Conservation (phyloP, 2,113 vertebrate genomes). For the Eudyptes chrysolophus region DNA sequence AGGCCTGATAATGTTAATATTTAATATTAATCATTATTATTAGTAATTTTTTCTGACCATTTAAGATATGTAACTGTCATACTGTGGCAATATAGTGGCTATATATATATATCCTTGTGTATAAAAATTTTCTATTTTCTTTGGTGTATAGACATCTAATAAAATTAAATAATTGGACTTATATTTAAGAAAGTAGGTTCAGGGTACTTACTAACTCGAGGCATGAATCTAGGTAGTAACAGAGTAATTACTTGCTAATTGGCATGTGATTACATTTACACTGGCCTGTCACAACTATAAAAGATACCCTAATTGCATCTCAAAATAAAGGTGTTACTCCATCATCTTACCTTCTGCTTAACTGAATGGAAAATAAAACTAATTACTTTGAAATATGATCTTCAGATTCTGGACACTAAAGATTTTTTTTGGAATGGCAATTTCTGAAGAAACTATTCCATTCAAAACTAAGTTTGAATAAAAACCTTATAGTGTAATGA, state of each 20-base stretch:
- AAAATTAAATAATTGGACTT: slow-evolving; percentile 24
- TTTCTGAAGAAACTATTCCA: not conserved
- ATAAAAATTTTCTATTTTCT: not conserved
- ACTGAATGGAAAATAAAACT: slow-evolving; percentile 13
- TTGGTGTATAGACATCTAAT: not conserved
- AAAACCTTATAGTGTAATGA: not conserved
- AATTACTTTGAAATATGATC: slow-evolving; percentile 1
- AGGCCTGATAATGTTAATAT: not conserved
- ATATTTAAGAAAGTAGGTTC: slow-evolving; percentile 22
- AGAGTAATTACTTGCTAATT: slow-evolving; percentile 71
- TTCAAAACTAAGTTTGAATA: not conserved
- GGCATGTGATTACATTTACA: slow-evolving; percentile 67
- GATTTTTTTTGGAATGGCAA: not conserved
- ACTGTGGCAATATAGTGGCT: not conserved
- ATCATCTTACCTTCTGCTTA: not conserved
- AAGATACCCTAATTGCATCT: slow-evolving; percentile 43
- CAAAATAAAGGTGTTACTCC: slow-evolving; percentile 9
- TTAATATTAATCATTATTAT: not conserved
- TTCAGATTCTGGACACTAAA: not conserved
- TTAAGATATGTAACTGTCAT: not conserved
- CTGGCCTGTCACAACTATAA: slow-evolving; percentile 60
- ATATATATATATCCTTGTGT: not conserved
- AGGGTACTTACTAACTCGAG: slow-evolving; percentile 23
- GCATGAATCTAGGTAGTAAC: slow-evolving; percentile 40
- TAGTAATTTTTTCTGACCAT: not conserved